Evolutionary conservation across 2,113 vertebrate genomes (phyloP), one percentile per base, ranked within the genome.

Genomic region (Datnioides undecimradiatus): DNA sequence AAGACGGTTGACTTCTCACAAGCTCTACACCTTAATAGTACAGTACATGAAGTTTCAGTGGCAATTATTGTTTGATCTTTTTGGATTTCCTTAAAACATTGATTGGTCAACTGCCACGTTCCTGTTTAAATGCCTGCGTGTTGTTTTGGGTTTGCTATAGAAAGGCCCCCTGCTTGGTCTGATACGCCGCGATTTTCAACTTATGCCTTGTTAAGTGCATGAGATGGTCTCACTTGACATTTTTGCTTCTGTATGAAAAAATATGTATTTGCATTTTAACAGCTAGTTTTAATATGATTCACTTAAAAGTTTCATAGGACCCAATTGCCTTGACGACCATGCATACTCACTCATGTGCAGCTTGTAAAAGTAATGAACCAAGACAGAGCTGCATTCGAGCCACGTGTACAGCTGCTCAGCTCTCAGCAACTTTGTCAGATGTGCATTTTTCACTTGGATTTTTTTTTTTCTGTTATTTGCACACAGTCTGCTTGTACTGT

Each of bases 81-180:
- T 25, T 13, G 16, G 12, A 5, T 21, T 2, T 48, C 27, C 45
- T 10, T 9, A 16, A 29, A 66, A 46, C 7, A n/a, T 51, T 23
- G 82, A 90, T 73, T 73, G 72, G 91, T 95, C 92, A 93, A 88
- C 92, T 94, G 91, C 89, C 87, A 74, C 82, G 54, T 87, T 49
- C 12, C 43, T 12, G 54, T 29, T 58, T 46, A 19, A 29, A 64
- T 74, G 51, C 60, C 60, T 86, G 51, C 29, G 46, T 66, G 5
- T 64, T 73, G 51, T 67, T 76, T 84, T 43, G 33, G 8, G 19
- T 38, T 16, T 76, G 62, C 43, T 52, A 38, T 72, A 27, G 52
- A 74, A 66, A 11, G 11, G 34, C 27, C 68, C 16, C 6, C 33
- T 19, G 46, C 38, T 73, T 73, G 19, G 40, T 43, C 17, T 70